Base-by-base conservation (phyloP, 1,140 invertebrate species). In the Matsumurasca onukii region DNA sequence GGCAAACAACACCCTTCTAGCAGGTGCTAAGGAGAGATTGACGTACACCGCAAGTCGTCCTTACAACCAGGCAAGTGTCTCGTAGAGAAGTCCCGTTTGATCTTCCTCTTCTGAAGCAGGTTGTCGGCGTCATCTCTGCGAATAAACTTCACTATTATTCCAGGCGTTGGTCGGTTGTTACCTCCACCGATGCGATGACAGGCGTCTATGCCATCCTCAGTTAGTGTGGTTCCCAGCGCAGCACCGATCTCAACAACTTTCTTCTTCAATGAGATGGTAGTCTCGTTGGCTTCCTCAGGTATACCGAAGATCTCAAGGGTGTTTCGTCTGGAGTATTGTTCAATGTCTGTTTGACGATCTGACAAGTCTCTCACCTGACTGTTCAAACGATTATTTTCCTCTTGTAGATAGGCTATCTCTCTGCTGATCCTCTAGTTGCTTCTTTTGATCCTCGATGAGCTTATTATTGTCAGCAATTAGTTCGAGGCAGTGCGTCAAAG, bases 241-340 rank as follows among this genome's bases (percentile, higher is more conserved):
- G 13, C 22, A 20, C 62, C 62, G n/a, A 64, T 27, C 1, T 64
- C 62, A 48, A 64, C 45, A 22, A 64, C 62, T 3, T 30, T 64
- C 5, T 64, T 31, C 30, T 30, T 39, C 13, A 64, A n/a, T 5
- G 62, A 64, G 3, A 31, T 27, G 1, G 25, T 31, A 24, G 27
- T 27, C 30, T 64, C 62, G 45, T 45, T 15, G 27, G 29, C 22
- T 34, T 5, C 1, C 9, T 31, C 62, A 31, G 62, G 62, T 22
- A 64, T 64, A 45, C 31, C 62, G 31, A 64, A 64, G 12, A 64
- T 64, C 31, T 64, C 62, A 30, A 64, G 17, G 3, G 62, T 64
- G 17, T 64, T 64, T 25, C 45, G n/a, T 9, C 30, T 34, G 3
- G 49, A 51, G 31, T 64, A 64, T 27, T 64, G 62, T 9, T 64